Evolutionary conservation across 2,797 vertebrate species (phyloP).

Genomic region (Gymnothorax javanicus): DNA sequence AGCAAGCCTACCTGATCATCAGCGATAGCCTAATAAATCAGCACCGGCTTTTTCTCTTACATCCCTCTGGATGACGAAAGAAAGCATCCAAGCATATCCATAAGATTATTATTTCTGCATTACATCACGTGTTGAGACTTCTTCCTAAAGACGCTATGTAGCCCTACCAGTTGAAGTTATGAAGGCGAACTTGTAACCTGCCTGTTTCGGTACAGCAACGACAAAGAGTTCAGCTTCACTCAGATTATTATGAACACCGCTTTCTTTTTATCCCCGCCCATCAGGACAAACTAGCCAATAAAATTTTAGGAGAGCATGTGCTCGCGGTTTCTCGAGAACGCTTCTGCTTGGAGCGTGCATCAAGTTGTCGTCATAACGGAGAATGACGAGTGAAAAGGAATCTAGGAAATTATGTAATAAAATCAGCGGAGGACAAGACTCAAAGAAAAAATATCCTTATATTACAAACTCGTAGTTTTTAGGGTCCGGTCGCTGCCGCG

Average conservation of each 20-base stretch:
- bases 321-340: background rate
- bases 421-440: background rate
- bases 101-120: background rate
- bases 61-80: constrained; percentile 55
- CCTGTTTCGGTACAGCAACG: background rate
- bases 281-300: background rate
- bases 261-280: background rate
- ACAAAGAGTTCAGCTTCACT: constrained; percentile 10
- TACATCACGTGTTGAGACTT: background rate
- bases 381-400: background rate
- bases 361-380: background rate
- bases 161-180: background rate
- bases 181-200: background rate
- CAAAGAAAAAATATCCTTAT: background rate
- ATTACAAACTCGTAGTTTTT: background rate
- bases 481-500: background rate
- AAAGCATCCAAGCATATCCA: constrained; percentile 9
- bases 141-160: background rate
- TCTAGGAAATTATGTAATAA: background rate
- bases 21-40: constrained; percentile 37
- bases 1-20: constrained; percentile 68
- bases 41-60: constrained; percentile 52
- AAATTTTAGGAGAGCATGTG: background rate
- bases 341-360: background rate
- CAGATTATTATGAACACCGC: background rate